A percentile compares a stretch with the other conserved stretches of the same genome.
phyloP scores from a whole-genome alignment of 2,888 invertebrate species.

The Brachypalpus laphriformis region DNA sequence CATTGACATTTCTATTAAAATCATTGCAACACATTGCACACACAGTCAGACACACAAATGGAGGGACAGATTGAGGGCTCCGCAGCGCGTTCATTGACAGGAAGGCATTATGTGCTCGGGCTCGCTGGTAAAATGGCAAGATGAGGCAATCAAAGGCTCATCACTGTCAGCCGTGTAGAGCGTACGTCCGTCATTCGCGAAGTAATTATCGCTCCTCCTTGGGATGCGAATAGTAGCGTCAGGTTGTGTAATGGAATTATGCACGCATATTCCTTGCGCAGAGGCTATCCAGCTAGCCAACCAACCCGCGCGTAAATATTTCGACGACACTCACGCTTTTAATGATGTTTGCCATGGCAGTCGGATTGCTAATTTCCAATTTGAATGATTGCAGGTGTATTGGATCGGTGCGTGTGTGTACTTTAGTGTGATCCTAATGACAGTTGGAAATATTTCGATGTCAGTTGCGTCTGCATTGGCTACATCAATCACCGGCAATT shows the following conservation, averaged over 20 bases:
- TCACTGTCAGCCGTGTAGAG: conserved; percentile 70
- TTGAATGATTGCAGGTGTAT: conserved; percentile 69
- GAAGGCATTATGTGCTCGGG: conserved; percentile 59
- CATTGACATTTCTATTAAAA: conserved; percentile 74
- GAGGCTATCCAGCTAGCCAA: not conserved
- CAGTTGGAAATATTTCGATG: conserved; percentile 74
- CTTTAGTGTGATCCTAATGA: conserved; percentile 73
- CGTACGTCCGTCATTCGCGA: conserved; percentile 68
- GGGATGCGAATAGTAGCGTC: conserved; percentile 16
- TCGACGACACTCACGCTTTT: conserved; percentile 71
- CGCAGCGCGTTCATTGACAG: conserved; percentile 45
- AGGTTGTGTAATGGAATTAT: conserved; percentile 65
- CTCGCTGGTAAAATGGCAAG: conserved; percentile 55
- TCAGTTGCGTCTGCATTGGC: conserved; percentile 72
- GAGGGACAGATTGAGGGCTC: conserved; percentile 57
- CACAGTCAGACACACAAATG: conserved; percentile 3
- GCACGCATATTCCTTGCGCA: conserved; percentile 56
- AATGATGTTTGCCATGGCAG: conserved; percentile 68
- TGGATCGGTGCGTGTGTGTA: conserved; percentile 22
- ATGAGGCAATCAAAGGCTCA: conserved; percentile 74
- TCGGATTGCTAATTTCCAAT: conserved; percentile 72
- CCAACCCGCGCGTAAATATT: conserved; percentile 35
- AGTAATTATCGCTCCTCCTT: conserved; percentile 69
- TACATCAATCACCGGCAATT: conserved; percentile 74
- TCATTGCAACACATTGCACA: conserved; percentile 65